Conservation (phyloP, 2,113 vertebrate species). For the Ceyx margarethae region DNA sequence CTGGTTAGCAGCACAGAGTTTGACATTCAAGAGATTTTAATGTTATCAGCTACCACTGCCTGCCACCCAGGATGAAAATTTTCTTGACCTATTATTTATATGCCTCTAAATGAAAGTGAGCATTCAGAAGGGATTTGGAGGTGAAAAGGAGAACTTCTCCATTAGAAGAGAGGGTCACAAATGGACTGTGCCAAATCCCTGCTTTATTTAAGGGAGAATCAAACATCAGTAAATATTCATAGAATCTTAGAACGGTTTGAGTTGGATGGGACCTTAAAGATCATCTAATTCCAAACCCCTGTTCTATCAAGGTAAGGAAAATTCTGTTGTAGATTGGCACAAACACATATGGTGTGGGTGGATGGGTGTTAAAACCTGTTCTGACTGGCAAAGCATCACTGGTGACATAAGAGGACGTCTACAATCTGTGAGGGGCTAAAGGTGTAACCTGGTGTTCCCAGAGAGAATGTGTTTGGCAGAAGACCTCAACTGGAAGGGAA, state of each 20-base stretch:
- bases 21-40: conserved; percentile 50
- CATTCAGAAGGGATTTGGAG: not conserved
- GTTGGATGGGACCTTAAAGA: not conserved
- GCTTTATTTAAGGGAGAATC: not conserved
- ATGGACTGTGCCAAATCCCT: not conserved
- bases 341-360: not conserved
- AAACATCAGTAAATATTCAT: not conserved
- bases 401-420: not conserved
- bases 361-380: not conserved
- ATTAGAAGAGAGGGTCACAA: not conserved
- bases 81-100: conserved; percentile 37
- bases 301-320: not conserved
- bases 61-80: not conserved
- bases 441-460: not conserved
- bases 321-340: not conserved
- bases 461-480: not conserved
- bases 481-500: not conserved
- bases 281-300: not conserved
- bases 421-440: not conserved
- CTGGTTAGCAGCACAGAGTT: conserved; percentile 6
- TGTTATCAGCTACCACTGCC: not conserved
- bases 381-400: not conserved
- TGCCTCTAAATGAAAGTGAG: not conserved
- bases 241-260: not conserved
- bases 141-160: not conserved